Base-by-base conservation (phyloP, 2,113 vertebrate genomes). In the Mastomys natalensis region DNA sequence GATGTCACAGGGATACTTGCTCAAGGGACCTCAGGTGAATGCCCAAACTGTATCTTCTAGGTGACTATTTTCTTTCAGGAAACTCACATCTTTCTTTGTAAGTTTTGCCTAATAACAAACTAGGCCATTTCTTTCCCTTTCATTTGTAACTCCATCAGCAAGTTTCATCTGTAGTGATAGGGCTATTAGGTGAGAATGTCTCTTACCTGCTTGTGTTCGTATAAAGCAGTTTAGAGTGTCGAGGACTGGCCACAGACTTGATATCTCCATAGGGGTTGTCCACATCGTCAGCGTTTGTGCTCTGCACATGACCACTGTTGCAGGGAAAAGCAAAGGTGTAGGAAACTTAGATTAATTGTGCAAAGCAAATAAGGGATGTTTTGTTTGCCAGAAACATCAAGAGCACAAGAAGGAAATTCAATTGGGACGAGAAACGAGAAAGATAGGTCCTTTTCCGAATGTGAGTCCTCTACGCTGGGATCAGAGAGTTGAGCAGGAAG, bases 271-370 rank as follows among this genome's bases (percentile, higher is more conserved):
- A 26, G 1, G 97, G 97, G 94, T 97, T 97, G 93, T 99, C 99
- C 24, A 98, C 51, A 26, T 98, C 97, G 12, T 99, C 98, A 72
- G 98, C 95, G 87, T 98, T 96, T 55, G 98, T 87, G 45, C 98
- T 98, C 96, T 98, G 98, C 77, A 98, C 82, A 2, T 90, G 98
- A 72, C 98, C 99, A 51, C 99, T 99, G 96, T 95, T 73, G 16
- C 73, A 53, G 66, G 24, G 95, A 85, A 95, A 95, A 94, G 87
- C 74, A 94, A 95, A 68, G 95, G 96, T 82, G 85, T 96, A 93
- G 94, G n/a, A 98, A 94, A 97, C 45, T 86, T 92, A 96, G 89
- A 82, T 74, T 81, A 90, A 89, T 45, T 96, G 90, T 91, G 93
- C 45, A 53, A 43, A 68, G 94, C 68, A 88, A 70, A 94, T 89